A percentile compares a stretch with the other conserved stretches of the same genome.
phyloP scores from a whole-genome alignment of 1,140 invertebrate genomes.

The Tribolium castaneum region DNA sequence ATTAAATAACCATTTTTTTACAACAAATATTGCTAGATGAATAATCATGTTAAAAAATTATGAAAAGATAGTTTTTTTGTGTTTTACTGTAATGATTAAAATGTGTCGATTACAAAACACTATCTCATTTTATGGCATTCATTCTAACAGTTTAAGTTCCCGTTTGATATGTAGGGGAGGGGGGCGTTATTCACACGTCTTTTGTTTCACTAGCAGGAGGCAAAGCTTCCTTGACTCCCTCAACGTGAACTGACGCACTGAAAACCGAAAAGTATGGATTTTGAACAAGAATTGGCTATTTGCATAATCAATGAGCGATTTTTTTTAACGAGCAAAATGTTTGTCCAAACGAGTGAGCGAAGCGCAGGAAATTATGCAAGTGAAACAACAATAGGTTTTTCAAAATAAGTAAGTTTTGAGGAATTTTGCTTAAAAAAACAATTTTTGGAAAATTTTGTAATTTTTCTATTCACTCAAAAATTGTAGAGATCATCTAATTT shows the following conservation, averaged over 20 bases:
- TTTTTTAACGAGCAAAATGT: no score
- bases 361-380: no score
- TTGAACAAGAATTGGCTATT: no score
- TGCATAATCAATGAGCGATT: no score
- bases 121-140: conserved; percentile 55
- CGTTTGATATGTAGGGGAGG: conserved; percentile 53
- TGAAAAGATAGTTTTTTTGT: conserved; percentile 30
- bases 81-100: conserved; percentile 53
- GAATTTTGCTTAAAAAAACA: no score
- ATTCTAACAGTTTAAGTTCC: conserved; percentile 48
- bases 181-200: conserved; percentile 48
- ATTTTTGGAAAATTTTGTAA: no score
- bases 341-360: no score
- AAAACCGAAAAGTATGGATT: background rate
- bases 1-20: conserved; percentile 44
- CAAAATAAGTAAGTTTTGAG: no score
- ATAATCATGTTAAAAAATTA: conserved; percentile 50
- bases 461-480: no score
- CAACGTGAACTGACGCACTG: background rate
- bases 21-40: conserved; percentile 52
- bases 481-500: no score
- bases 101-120: conserved; percentile 58
- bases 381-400: no score
- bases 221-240: background rate
- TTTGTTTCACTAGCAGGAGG: background rate